A percentile compares a stretch with the other conserved stretches of the same genome.
Evolutionary conservation across 1,140 invertebrate genomes (phyloP).

Genomic region (Penaeus vannamei): DNA sequence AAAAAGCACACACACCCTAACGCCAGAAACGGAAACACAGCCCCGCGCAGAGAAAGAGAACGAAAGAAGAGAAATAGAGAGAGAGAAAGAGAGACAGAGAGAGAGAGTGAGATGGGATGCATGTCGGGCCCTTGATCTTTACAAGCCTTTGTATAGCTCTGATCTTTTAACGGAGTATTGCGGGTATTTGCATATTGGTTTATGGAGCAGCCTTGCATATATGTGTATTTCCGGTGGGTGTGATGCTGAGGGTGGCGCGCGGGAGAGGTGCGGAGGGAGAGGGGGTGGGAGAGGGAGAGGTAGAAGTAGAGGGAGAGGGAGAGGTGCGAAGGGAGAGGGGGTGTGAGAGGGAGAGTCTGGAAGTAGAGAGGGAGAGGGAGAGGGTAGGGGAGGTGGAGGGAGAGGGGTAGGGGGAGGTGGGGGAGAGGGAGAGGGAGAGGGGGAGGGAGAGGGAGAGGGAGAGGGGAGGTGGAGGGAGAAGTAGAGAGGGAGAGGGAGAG

Average conservation of each 20-base stretch:
- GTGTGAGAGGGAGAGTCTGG: background rate
- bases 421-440: background rate
- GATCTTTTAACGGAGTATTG: conserved; percentile 51
- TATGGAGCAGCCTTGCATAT: background rate
- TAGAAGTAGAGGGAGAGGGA: background rate
- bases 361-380: background rate
- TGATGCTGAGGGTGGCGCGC: too few relatives aligned
- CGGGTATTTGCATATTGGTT: conserved; percentile 43
- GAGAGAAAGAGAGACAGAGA: background rate
- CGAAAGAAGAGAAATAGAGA: background rate
- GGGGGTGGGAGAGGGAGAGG: background rate
- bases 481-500: background rate
- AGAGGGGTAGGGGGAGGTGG: background rate
- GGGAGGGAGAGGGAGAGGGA: background rate
- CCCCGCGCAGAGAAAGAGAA: too few relatives aligned
- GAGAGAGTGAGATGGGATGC: conserved; percentile 5
- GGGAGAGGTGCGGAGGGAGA: background rate
- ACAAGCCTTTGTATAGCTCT: background rate
- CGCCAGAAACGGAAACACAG: too few relatives aligned
- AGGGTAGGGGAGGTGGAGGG: background rate
- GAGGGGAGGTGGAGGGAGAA: background rate
- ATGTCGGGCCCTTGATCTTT: conserved; percentile 6
- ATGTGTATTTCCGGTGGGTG: too few relatives aligned
- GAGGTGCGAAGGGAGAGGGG: background rate
- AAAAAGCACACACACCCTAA: too few relatives aligned